Percentiles rank a stretch among this genome's conserved stretches.
phyloP scores from a whole-genome alignment of 2,888 invertebrate species.

The Imbricaverruca yamaguchii region DNA sequence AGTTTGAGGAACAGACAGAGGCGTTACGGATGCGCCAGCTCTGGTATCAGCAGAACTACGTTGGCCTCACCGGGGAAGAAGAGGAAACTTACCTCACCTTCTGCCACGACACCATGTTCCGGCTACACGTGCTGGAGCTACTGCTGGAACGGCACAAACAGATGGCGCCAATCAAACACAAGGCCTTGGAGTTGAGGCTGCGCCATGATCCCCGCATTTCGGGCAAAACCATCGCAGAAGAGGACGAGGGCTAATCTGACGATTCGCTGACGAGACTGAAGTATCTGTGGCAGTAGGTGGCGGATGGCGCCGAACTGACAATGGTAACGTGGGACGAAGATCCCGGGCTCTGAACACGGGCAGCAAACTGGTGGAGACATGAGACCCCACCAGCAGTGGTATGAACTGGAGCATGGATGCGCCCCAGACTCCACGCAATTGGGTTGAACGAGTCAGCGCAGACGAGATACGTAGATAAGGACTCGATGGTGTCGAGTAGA shows the following conservation, averaged over 20 bases:
- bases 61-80: conserved; percentile 52
- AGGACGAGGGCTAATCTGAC: not conserved
- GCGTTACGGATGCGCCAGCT: conserved; percentile 51
- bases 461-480: too few species aligned
- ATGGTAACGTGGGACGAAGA: too few species aligned
- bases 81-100: conserved; percentile 52
- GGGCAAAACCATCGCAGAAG: not conserved
- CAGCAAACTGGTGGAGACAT: too few species aligned
- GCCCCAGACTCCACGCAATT: too few species aligned
- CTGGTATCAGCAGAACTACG: conserved; percentile 53
- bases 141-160: conserved; percentile 54
- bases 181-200: conserved; percentile 38
- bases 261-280: too few species aligned
- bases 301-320: too few species aligned
- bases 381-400: too few species aligned
- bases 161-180: conserved; percentile 43
- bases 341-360: too few species aligned
- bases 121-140: conserved; percentile 53
- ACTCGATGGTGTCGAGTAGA: too few species aligned
- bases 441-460: too few species aligned
- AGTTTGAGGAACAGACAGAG: conserved; percentile 54
- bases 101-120: conserved; percentile 46
- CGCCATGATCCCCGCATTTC: conserved; percentile 31
- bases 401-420: too few species aligned
- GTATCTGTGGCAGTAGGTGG: too few species aligned